A percentile compares a stretch with the other conserved stretches of the same genome.
Evolutionary conservation across 2,113 vertebrate species (phyloP).

Genomic region (Engraulis encrasicolus): DNA sequence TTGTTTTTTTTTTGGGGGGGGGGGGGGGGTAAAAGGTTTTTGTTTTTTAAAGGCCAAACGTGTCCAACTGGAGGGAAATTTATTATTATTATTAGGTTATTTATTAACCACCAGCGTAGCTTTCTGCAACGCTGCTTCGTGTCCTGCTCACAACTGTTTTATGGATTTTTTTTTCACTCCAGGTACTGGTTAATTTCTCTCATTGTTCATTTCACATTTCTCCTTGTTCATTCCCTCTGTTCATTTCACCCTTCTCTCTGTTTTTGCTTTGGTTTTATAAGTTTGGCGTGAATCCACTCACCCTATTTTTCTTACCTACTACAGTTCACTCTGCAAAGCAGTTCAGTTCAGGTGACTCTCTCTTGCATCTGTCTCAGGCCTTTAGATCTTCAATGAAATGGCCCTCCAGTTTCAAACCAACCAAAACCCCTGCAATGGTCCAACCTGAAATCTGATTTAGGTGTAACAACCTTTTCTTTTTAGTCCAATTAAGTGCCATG

Average conservation of each 20-base stretch:
- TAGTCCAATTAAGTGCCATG: slow-evolving; percentile 54
- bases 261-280: background rate
- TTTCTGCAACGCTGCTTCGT: background rate
- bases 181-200: too few relatives aligned
- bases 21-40: too few relatives aligned
- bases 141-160: background rate
- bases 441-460: background rate
- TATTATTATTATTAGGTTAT: too few relatives aligned
- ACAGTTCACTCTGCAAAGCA: background rate
- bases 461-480: background rate
- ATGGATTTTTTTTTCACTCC: background rate
- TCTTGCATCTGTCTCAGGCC: background rate
- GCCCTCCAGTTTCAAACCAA: background rate
- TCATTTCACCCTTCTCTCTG: background rate
- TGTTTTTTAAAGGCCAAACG: slow-evolving; percentile 19
- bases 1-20: background rate
- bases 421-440: background rate
- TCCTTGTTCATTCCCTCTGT: background rate
- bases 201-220: background rate
- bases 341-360: background rate
- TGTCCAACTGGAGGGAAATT: background rate
- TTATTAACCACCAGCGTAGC: slow-evolving; percentile 13
- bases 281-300: background rate
- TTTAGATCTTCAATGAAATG: background rate
- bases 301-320: background rate